A percentile compares a stretch with the other conserved stretches of the same genome.
Evolutionary conservation across 2,888 invertebrate species (phyloP).

Genomic region (Lepidochrysops patricia): DNA sequence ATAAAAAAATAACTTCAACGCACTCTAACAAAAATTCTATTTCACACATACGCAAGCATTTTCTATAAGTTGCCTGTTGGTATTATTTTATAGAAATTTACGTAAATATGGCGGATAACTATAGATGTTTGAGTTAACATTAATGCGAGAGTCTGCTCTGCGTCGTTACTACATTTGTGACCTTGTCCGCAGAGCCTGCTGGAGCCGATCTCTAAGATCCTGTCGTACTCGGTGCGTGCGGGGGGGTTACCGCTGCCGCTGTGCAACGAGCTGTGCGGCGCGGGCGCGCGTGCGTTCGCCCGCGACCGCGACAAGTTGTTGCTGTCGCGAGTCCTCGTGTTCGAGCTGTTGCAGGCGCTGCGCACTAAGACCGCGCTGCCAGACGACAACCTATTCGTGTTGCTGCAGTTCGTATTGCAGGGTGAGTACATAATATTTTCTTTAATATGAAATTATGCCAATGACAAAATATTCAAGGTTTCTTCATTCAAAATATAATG

Average conservation of each 20-base stretch:
- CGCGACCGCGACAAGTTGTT: constrained; percentile 96
- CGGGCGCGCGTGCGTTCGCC: constrained; percentile 91
- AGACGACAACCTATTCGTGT: constrained; percentile 93
- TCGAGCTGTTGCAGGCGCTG: constrained; percentile 95
- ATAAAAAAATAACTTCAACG: no score
- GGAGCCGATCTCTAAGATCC: constrained; percentile 96
- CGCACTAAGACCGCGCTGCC: constrained; percentile 96
- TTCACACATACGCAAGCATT: no score
- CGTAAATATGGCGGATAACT: no score
- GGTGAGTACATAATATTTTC: no score
- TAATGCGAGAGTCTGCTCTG: no score
- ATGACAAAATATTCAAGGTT: no score
- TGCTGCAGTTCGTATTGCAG: constrained; percentile 91
- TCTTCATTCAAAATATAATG: no score
- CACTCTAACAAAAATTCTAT: no score
- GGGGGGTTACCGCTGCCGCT: constrained; percentile 85
- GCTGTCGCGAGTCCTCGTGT: constrained; percentile 92
- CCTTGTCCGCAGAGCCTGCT: constrained; percentile 78
- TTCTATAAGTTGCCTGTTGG: no score
- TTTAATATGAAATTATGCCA: no score
- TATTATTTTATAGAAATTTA: no score
- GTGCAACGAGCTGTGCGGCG: constrained; percentile 90
- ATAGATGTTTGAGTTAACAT: no score
- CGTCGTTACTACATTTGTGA: not conserved
- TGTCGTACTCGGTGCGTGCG: constrained; percentile 94